Evolutionary conservation across 1,140 invertebrate species (phyloP).

Genomic region (Aphaenogaster rudis): DNA sequence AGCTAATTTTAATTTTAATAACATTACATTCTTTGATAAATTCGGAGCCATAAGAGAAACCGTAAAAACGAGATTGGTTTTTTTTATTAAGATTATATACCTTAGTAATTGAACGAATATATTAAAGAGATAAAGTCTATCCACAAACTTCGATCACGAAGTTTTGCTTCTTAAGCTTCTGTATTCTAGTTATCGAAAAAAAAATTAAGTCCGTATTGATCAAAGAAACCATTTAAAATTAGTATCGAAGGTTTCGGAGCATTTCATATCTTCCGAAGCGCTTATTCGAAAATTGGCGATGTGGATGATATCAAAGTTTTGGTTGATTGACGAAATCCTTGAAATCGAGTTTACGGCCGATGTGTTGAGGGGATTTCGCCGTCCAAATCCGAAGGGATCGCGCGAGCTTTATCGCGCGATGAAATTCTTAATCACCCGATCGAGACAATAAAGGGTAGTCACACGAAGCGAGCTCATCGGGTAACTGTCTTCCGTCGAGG

Average conservation of each 20-base stretch:
- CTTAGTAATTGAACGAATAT: neutral
- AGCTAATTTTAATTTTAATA: neutral
- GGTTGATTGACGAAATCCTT: neutral
- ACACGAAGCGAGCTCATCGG: neutral
- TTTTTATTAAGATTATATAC: conserved; percentile 28
- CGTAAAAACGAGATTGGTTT: neutral
- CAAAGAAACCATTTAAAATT: conserved; percentile 4
- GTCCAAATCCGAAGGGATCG: neutral
- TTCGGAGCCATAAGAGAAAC: neutral
- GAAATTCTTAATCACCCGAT: conserved; percentile 27
- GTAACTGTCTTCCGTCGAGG: neutral
- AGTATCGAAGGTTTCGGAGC: neutral
- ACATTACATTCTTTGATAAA: conserved; percentile 10
- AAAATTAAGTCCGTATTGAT: neutral
- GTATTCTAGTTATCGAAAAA: neutral
- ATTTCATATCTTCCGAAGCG: neutral
- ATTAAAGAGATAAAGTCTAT: neutral
- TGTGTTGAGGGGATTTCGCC: neutral
- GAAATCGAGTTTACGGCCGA: neutral
- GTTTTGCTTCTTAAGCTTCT: neutral
- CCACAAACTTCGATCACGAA: neutral
- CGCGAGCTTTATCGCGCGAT: conserved; percentile 16
- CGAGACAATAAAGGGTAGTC: conserved; percentile 10
- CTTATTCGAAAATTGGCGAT: neutral
- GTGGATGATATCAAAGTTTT: neutral